phyloP scores from a whole-genome alignment of 2,797 vertebrate genomes.

The Sternotherus odoratus region DNA sequence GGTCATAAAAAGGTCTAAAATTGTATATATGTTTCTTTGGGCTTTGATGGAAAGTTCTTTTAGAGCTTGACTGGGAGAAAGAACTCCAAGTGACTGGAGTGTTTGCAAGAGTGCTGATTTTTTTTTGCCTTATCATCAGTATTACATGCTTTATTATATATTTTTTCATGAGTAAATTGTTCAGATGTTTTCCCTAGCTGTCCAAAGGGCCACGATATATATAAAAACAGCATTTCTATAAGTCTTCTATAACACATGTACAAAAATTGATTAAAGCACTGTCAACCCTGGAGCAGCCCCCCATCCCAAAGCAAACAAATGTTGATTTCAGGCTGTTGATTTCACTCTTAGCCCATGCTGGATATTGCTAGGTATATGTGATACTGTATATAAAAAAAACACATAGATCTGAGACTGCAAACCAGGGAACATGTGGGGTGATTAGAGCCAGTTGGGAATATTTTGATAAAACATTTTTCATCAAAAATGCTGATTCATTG shows the following conservation, averaged over 20 bases:
- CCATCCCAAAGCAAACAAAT: rapidly evolving
- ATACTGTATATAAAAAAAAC: rapidly evolving
- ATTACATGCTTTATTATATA: background rate
- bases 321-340: background rate
- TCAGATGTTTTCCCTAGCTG: background rate
- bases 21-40: conserved; percentile 37
- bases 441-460: background rate
- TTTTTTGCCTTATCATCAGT: conserved; percentile 43
- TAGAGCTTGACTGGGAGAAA: conserved; percentile 24
- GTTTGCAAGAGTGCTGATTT: background rate
- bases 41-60: conserved; percentile 69
- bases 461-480: background rate
- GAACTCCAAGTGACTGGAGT: background rate
- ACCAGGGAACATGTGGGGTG: background rate
- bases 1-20: conserved; percentile 52
- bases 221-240: conserved; percentile 13
- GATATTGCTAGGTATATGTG: rapidly evolving
- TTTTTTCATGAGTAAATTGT: background rate
- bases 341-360: rapidly evolving
- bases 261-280: background rate
- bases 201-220: background rate
- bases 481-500: background rate
- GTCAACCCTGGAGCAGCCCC: rapidly evolving
- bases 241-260: background rate
- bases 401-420: background rate